A percentile compares a stretch with the other conserved stretches of the same genome.
Conservation (phyloP, 2,113 vertebrate species). For the Gambusia affinis region DNA sequence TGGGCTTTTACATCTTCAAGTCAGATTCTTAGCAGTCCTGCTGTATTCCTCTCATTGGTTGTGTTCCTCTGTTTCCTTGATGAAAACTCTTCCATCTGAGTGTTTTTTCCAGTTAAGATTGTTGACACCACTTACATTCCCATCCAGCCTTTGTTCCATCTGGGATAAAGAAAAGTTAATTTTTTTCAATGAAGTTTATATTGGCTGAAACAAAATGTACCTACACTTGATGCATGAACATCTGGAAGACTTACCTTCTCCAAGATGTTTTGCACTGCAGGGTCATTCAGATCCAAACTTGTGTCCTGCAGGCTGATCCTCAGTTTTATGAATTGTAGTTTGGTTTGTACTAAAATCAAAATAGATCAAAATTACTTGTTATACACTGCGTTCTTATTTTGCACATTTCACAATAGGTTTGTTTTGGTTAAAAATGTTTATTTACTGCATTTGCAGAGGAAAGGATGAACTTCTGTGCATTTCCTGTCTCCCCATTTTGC, state of each 20-base stretch:
- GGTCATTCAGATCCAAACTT: background rate
- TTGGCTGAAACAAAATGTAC: too few species aligned
- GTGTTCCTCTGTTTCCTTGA: background rate
- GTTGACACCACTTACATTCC: background rate
- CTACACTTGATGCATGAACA: background rate
- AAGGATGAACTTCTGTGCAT: background rate
- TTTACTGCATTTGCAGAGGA: slow-evolving; percentile 22
- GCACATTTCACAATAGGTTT: background rate
- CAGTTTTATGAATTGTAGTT: background rate
- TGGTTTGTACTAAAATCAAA: background rate
- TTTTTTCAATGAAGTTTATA: background rate
- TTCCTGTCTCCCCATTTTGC: background rate
- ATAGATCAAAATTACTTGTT: background rate
- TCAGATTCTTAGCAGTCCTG: background rate
- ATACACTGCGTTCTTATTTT: background rate
- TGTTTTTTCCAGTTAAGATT: background rate
- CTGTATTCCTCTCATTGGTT: background rate
- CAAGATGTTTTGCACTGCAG: slow-evolving; percentile 6
- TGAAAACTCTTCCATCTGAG: background rate
- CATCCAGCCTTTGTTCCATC: background rate
- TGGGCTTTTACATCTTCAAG: too few species aligned
- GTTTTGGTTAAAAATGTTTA: background rate
- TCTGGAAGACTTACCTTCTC: background rate
- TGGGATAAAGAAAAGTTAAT: background rate
- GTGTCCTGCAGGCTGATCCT: background rate